Evolutionary conservation across 2,113 vertebrate species (phyloP).

Genomic region (Notarius quadriscutis): DNA sequence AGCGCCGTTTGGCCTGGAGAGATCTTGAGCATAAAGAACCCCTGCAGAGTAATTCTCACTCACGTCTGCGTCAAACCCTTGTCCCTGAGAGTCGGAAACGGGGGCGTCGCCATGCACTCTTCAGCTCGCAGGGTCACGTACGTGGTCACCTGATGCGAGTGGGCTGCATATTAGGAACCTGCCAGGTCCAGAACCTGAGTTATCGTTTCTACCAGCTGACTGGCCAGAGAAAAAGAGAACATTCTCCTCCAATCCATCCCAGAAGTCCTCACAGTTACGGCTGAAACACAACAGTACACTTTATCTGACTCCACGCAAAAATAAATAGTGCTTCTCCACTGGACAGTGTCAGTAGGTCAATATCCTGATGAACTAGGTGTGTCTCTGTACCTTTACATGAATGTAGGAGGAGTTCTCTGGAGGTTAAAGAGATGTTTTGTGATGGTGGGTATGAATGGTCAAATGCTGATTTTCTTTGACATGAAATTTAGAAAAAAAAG

Average conservation of each 20-base stretch:
- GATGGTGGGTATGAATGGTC: neutral
- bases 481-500: neutral
- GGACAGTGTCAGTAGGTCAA: neutral
- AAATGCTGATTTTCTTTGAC: neutral
- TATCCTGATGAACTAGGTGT: neutral
- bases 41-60: slow-evolving; percentile 34
- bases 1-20: slow-evolving; percentile 58
- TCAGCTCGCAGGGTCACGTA: slow-evolving; percentile 29
- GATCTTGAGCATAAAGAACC: slow-evolving; percentile 57
- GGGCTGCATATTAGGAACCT: slow-evolving; percentile 85
- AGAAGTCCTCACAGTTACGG: slow-evolving; percentile 90
- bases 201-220: slow-evolving; percentile 88
- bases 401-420: neutral
- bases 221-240: slow-evolving; percentile 71
- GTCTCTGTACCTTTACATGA: neutral
- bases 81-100: slow-evolving; percentile 49
- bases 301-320: neutral
- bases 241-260: slow-evolving; percentile 80
- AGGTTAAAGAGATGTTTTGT: neutral
- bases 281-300: slow-evolving; percentile 60
- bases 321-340: neutral
- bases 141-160: slow-evolving; percentile 74
- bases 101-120: slow-evolving; percentile 65
- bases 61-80: slow-evolving; percentile 13
- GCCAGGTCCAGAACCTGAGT: slow-evolving; percentile 88